Conservation (phyloP, 2,797 vertebrate genomes). For the Decapterus maruadsi region DNA sequence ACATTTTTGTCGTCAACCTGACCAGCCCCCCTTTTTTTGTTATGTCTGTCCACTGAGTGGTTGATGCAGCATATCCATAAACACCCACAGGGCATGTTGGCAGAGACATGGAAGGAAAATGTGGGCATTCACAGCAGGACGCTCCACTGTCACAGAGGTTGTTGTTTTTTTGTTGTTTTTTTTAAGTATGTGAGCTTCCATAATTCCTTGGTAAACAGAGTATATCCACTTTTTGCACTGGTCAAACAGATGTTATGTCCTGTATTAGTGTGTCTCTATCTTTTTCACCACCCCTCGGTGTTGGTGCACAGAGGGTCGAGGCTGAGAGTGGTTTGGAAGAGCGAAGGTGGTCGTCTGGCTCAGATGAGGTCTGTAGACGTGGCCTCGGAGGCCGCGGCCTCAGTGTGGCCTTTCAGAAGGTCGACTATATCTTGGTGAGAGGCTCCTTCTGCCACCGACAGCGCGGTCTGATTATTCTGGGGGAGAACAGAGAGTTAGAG, state of each 20-base stretch:
- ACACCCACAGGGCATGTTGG: conserved; percentile 63
- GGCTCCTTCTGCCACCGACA: conserved; percentile 75
- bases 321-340: conserved; percentile 21
- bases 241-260: conserved; percentile 1
- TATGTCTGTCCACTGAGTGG: conserved; percentile 55
- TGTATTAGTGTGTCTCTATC: conserved; percentile 37
- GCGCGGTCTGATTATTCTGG: conserved; percentile 83
- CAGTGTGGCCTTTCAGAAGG: conserved; percentile 77
- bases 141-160: conserved; percentile 28
- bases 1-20: conserved; percentile 28
- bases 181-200: conserved; percentile 5
- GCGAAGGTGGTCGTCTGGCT: conserved; percentile 45
- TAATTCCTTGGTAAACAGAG: conserved; percentile 28
- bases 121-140: conserved; percentile 20
- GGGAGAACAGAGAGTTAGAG: conserved; percentile 13
- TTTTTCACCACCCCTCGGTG: conserved; percentile 14
- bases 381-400: conserved; percentile 47
- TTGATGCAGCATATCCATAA: conserved; percentile 66
- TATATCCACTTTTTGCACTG: not conserved
- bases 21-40: conserved; percentile 29
- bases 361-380: conserved; percentile 66
- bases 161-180: not conserved
- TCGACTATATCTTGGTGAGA: conserved; percentile 82
- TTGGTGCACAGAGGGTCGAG: conserved; percentile 5
- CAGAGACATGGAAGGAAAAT: conserved; percentile 56